Conservation (phyloP, 2,113 vertebrate genomes). For the Pelodiscus sinensis region DNA sequence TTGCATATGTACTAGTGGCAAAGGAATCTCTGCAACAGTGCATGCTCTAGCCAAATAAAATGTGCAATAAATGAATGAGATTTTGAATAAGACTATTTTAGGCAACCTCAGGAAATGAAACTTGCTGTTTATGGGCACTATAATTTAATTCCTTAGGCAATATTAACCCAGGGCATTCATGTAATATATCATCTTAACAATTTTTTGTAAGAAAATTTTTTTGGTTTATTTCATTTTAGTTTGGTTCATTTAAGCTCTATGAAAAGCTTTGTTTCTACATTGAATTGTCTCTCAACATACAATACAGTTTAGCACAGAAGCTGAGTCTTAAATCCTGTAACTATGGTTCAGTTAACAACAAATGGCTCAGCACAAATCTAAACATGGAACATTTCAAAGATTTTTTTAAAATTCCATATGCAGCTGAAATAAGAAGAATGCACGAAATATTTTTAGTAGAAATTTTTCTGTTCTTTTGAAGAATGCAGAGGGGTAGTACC, state of each 20-base stretch:
- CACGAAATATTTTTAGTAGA: conserved; percentile 16
- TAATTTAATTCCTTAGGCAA: not conserved
- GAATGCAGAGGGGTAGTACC: not conserved
- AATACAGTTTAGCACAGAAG: not conserved
- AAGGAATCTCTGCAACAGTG: not conserved
- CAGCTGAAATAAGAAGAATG: conserved; percentile 44
- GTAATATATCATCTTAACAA: not conserved
- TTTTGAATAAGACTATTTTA: not conserved
- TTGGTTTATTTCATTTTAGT: not conserved
- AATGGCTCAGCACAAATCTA: not conserved
- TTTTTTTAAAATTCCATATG: not conserved
- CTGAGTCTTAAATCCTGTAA: conserved; percentile 22
- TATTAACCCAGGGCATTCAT: not conserved
- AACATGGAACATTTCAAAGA: conserved; percentile 10
- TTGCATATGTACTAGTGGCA: not conserved
- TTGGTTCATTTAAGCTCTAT: conserved; percentile 7
- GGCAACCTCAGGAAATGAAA: conserved; percentile 8
- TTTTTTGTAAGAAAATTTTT: not conserved
- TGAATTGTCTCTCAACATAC: not conserved
- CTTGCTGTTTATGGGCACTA: not conserved
- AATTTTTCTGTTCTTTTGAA: conserved; percentile 23
- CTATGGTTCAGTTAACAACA: not conserved
- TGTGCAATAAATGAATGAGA: not conserved
- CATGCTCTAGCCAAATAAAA: not conserved
- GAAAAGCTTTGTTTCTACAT: not conserved